Percentiles rank a stretch among this genome's conserved stretches.
phyloP scores from a whole-genome alignment of 2,888 invertebrate genomes.

The Rhagophthalmus giganteus region DNA sequence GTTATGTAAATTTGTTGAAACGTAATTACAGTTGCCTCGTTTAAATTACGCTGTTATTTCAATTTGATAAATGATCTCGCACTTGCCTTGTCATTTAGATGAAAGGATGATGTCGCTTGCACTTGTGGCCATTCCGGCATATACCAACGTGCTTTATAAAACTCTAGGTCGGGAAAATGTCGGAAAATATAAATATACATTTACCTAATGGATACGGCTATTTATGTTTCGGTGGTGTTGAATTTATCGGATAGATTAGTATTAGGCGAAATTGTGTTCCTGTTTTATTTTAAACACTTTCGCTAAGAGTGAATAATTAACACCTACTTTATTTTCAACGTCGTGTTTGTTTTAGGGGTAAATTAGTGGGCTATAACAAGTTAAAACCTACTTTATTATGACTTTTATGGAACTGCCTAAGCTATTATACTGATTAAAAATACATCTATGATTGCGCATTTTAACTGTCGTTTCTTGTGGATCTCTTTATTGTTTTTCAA shows the following conservation, averaged over 20 bases:
- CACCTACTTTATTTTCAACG: background rate
- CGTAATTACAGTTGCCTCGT: background rate
- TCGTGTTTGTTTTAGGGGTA: background rate
- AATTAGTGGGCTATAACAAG: background rate
- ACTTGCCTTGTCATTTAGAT: background rate
- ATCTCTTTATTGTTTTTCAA: too few species aligned
- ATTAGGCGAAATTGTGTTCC: background rate
- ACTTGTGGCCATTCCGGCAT: background rate
- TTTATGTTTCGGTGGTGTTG: conserved; percentile 9
- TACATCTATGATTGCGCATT: too few species aligned
- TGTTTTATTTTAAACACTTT: background rate
- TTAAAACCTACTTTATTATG: too few species aligned
- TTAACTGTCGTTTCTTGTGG: too few species aligned
- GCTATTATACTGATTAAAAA: too few species aligned
- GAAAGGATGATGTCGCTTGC: too few species aligned
- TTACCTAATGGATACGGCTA: conserved; percentile 7
- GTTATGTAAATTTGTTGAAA: background rate
- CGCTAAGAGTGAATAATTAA: background rate
- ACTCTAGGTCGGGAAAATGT: background rate
- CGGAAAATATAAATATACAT: conserved; percentile 19
- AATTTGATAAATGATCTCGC: background rate
- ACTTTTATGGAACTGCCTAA: too few species aligned
- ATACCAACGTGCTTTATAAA: conserved; percentile 2
- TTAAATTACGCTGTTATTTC: background rate
- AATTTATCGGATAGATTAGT: background rate